Evolutionary conservation across 2,797 vertebrate genomes (phyloP).

Genomic region (Leptodactylus fallax): DNA sequence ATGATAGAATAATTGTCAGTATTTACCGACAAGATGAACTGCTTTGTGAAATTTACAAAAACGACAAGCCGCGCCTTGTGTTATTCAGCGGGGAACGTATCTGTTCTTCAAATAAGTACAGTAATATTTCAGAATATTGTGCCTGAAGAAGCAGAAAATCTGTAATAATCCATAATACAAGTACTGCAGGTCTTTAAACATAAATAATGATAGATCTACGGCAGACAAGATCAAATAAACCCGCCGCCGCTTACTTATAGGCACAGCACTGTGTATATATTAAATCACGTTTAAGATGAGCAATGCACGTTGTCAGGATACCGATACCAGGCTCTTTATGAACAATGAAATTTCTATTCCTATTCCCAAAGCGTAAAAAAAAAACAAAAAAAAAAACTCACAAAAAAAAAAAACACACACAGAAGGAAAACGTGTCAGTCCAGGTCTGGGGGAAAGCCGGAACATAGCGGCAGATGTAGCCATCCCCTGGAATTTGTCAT

Average conservation of each 20-base stretch:
- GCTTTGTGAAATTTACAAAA: neutral
- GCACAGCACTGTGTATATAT: neutral
- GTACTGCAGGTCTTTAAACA: slow-evolving; percentile 3
- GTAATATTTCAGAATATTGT: slow-evolving; percentile 17
- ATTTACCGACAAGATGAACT: too few relatives aligned
- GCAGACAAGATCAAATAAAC: slow-evolving; percentile 30
- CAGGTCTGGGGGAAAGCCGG: slow-evolving; percentile 7
- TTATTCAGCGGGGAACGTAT: neutral
- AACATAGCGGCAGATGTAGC: slow-evolving; percentile 47
- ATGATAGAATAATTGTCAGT: neutral
- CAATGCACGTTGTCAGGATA: slow-evolving; percentile 10
- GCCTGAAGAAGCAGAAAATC: slow-evolving; percentile 19
- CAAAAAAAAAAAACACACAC: neutral
- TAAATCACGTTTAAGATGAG: slow-evolving; percentile 28
- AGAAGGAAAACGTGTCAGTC: neutral
- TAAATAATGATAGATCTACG: slow-evolving; percentile 19
- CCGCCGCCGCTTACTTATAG: slow-evolving; percentile 4
- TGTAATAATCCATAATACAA: slow-evolving; percentile 23
- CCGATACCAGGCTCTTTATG: neutral
- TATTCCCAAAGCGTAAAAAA: slow-evolving; percentile 18
- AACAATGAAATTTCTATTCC: slow-evolving; percentile 21
- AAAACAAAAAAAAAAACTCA: neutral
- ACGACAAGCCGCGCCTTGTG: neutral
- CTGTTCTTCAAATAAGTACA: neutral
- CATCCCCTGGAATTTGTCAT: slow-evolving; percentile 50